phyloP scores from a whole-genome alignment of 1,140 invertebrate genomes.

The Sarcophaga peregrina region DNA sequence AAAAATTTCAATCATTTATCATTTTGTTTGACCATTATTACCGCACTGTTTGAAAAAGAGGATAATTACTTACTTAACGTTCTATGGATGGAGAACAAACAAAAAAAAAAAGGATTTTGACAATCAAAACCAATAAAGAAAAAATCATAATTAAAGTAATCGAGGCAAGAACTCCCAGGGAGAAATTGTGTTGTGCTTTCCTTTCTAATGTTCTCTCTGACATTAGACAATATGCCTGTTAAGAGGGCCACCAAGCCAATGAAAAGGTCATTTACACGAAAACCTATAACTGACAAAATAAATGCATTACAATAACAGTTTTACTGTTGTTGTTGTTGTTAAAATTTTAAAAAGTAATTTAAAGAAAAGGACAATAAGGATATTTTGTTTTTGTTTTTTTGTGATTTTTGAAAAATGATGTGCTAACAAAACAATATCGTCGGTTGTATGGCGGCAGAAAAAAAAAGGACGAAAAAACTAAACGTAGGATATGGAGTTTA shows the following conservation, averaged over 20 bases:
- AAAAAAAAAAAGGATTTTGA: constrained; percentile 29
- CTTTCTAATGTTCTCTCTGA: too few relatives aligned
- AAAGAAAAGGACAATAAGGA: constrained; percentile 16
- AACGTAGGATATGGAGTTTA: neutral
- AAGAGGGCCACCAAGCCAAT: neutral
- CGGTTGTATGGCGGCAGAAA: neutral
- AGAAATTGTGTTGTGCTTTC: neutral
- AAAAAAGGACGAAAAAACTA: neutral
- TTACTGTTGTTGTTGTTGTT: neutral
- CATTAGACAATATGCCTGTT: too few relatives aligned
- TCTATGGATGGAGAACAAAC: neutral
- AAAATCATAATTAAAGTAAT: constrained; percentile 36
- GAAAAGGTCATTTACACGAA: neutral
- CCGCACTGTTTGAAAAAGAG: constrained; percentile 5
- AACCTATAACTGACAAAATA: constrained; percentile 37
- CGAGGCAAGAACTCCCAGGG: constrained; percentile 23
- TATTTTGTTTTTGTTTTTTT: neutral
- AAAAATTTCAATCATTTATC: constrained; percentile 20
- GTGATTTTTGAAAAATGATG: constrained; percentile 35
- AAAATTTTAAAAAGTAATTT: neutral
- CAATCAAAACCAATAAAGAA: constrained; percentile 35
- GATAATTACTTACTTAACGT: constrained; percentile 15
- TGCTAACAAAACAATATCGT: constrained; percentile 22
- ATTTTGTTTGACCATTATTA: constrained; percentile 33
- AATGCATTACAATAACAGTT: neutral